Percentiles rank a stretch among this genome's conserved stretches.
These are phyloP conservation scores for Apis dorsata DNA, from an alignment of 1,140 invertebrate species.

Conservation along the genomic window DNA sequence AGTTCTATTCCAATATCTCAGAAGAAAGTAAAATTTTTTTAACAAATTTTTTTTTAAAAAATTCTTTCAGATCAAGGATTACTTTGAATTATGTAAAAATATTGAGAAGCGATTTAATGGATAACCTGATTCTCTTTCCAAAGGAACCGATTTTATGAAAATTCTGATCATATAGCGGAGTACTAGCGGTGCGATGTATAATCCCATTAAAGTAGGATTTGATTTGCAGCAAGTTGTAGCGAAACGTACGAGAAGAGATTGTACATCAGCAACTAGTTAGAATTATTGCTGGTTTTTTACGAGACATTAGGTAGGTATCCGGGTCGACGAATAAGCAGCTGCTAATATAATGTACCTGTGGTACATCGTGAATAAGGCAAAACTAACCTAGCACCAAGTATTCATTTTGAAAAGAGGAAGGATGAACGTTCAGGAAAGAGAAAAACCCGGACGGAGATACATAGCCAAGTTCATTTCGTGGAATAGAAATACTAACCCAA, in stretches of 20 bases:
- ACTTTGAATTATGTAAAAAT: background rate
- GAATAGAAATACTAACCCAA: conserved; percentile 14
- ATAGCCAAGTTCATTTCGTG: conserved; percentile 49
- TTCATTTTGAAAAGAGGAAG: conserved; percentile 66
- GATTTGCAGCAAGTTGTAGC: conserved; percentile 51
- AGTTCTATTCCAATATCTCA: background rate
- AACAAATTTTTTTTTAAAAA: background rate
- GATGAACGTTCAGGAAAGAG: conserved; percentile 60
- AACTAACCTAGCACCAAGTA: conserved; percentile 38
- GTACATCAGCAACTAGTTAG: conserved; percentile 42
- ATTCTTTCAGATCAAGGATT: background rate
- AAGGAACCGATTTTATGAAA: conserved; percentile 32
- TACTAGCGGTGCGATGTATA: conserved; percentile 15
- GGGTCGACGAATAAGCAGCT: conserved; percentile 54
- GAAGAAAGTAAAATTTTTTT: background rate
- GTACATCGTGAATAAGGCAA: conserved; percentile 52
- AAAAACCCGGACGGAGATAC: conserved; percentile 48
- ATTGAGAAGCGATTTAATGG: background rate
- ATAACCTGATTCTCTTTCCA: background rate
- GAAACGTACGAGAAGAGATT: conserved; percentile 32
- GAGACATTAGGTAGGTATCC: conserved; percentile 62
- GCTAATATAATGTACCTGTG: conserved; percentile 63
- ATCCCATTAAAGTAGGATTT: conserved; percentile 52
- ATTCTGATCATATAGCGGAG: conserved; percentile 41
- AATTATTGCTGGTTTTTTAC: conserved; percentile 63